Evolutionary conservation across 2,113 vertebrate genomes (phyloP), one percentile per base, ranked within the genome.

Genomic region (Perognathus longimembris): DNA sequence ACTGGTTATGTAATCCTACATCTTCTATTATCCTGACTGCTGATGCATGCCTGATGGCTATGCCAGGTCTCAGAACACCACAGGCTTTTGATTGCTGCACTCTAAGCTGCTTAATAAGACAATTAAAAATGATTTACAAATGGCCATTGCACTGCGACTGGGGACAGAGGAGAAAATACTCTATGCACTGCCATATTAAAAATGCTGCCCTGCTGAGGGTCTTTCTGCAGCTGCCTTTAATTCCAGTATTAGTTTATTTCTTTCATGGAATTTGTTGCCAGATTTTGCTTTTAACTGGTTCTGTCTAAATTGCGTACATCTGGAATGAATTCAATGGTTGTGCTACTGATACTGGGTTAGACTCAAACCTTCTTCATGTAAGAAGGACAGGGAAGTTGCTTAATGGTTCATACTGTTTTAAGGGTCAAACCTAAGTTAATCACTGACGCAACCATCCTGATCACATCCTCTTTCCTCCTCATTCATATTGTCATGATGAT

Each of bases 111-210:
- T 97, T 97, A 98, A 97, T 93, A 83, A 97, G 97, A 97, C 97
- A 97, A 97, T 98, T 98, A 98, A 97, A 98, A 98, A 97, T 97
- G 42, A 97, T 97, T 97, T 98, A 95, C 88, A 97, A 98, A 97
- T 77, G 89, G 89, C 71, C 0, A 0, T 96, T 93, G 79, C 1
- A 0, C 40, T 96, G 95, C 96, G 97, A 90, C 88, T 20, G 88
- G 93, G 94, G 69, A 97, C 75, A 28, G 89, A 79, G 73, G 67
- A 96, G 88, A 96, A 94, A 88, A 92, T 70, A 64, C 42, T 94
- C 64, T 89, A 3, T 28, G 77, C 7, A 0, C 75, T 94, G 76
- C 0, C 0, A 30, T 77, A 78, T 94, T 93, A 79, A 93, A 61
- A 91, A 63, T 69, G 54, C 74, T 90, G 69, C 57, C 90, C 83